Percentiles rank a stretch among this genome's conserved stretches.
Conservation (phyloP, 2,113 vertebrate species). For the Oceanodroma tethys region DNA sequence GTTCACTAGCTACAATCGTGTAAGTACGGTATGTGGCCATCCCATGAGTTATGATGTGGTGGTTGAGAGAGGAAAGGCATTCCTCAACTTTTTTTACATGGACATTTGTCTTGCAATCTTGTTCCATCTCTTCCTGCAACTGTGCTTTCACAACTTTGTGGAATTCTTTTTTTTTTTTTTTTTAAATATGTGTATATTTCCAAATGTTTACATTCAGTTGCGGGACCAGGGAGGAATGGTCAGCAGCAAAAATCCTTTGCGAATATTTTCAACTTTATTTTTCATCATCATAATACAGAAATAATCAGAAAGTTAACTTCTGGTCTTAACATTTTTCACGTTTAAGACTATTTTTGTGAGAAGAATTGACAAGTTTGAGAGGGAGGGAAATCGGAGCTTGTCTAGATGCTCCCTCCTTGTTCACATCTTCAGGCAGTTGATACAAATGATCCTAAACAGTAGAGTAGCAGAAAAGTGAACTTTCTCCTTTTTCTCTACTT, state of each 20-base stretch:
- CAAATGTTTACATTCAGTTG: not conserved
- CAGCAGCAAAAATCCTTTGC: not conserved
- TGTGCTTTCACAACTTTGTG: not conserved
- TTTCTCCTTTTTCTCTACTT: not conserved
- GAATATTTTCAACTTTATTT: not conserved
- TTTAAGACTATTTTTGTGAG: not conserved
- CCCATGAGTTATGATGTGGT: not conserved
- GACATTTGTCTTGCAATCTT: not conserved
- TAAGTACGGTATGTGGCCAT: not conserved
- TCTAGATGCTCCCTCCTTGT: not conserved
- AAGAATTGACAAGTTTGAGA: not conserved
- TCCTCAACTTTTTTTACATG: not conserved
- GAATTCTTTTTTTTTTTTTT: not conserved
- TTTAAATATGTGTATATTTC: not conserved
- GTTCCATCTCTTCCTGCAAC: not conserved
- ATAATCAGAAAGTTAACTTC: not conserved
- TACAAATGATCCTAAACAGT: not conserved
- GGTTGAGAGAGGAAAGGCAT: not conserved
- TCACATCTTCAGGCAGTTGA: not conserved
- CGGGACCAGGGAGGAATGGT: not conserved
- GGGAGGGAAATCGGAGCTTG: not conserved
- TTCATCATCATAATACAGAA: not conserved
- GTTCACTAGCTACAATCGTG: not conserved
- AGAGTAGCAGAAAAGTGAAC: not conserved
- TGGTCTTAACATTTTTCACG: rapidly evolving